Evolutionary conservation across 2,797 vertebrate species (phyloP), one percentile per base, ranked within the genome.

Genomic region (Scomberomorus guttatus): DNA sequence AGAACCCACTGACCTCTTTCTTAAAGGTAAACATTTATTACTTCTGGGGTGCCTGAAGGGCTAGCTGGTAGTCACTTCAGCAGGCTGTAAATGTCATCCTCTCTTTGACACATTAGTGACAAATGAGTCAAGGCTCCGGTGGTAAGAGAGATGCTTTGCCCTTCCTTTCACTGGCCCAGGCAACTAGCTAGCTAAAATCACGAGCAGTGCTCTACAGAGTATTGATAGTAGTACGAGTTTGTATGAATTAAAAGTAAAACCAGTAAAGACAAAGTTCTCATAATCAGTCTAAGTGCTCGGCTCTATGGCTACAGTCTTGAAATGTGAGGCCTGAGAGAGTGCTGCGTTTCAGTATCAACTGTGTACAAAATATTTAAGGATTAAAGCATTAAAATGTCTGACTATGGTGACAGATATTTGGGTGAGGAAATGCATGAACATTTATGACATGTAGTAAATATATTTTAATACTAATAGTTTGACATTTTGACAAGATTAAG

Each of bases 21-120:
- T 96, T 97, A 96, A 97, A 97, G 96, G 96, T 97, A 98, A 98
- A 97, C 97, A 97, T 97, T 97, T 98, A 97, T 99, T 97, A 97
- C 97, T 97, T 97, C 94, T 94, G 96, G 96, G 95, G 95, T 96
- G 95, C 96, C 95, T 94, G 94, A 93, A 94, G 94, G 96, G 95
- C 96, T 96, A 95, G 93, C 95, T 96, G 96, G 96, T 94, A 95
- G 95, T 95, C 96, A 95, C 95, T 96, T 96, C 95, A 95, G 95
- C 94, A 92, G 96, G 96, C 96, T 96, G 96, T 97, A 98, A 99
- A 98, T 98, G 97, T 97, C 97, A 98, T 97, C 96, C 96, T 97
- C 96, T 95, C 95, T 97, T 97, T 97, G 97, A 97, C 97, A 97
- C 97, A 94, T 95, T 95, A 95, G 95, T 97, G 97, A 98, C 96